These are phyloP conservation scores for Montipora foliosa DNA, from an alignment of 64 coral and sea anemone species.

Conservation along the genomic window DNA sequence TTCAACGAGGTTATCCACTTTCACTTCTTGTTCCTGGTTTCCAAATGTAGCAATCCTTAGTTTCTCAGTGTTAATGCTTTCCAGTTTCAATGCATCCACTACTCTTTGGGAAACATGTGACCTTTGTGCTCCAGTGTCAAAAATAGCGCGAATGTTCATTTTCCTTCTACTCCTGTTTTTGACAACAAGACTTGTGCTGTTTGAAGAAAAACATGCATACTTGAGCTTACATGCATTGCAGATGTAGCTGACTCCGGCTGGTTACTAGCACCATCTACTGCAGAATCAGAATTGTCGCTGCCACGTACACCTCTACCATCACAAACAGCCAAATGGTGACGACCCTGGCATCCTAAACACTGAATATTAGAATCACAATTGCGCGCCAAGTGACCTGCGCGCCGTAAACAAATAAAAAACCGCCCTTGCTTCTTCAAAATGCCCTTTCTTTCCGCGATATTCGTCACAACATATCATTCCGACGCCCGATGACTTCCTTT, in stretches of 20 bases:
- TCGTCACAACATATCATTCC: too few species aligned
- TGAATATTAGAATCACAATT: too few species aligned
- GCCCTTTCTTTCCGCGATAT: background rate
- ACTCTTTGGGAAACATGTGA: conserved; percentile 13
- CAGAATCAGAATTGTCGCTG: too few species aligned
- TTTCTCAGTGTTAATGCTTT: background rate
- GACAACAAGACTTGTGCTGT: background rate
- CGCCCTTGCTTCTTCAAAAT: background rate
- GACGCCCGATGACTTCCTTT: background rate
- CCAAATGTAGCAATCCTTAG: conserved; percentile 23
- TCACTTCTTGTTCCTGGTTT: background rate
- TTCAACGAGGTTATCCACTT: background rate
- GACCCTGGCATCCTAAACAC: too few species aligned
- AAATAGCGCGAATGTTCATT: background rate
- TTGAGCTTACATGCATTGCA: too few species aligned
- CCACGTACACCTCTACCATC: too few species aligned
- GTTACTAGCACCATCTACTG: too few species aligned
- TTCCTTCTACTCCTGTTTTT: background rate
- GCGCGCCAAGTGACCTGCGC: background rate
- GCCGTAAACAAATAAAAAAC: background rate
- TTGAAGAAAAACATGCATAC: too few species aligned
- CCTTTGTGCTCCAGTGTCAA: conserved; percentile 4
- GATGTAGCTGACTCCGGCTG: background rate
- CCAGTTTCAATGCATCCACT: conserved; percentile 3
- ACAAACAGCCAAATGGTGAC: too few species aligned